These are phyloP conservation scores for Platysternon megacephalum DNA, from an alignment of 2,113 vertebrate species.

Conservation along the genomic window DNA sequence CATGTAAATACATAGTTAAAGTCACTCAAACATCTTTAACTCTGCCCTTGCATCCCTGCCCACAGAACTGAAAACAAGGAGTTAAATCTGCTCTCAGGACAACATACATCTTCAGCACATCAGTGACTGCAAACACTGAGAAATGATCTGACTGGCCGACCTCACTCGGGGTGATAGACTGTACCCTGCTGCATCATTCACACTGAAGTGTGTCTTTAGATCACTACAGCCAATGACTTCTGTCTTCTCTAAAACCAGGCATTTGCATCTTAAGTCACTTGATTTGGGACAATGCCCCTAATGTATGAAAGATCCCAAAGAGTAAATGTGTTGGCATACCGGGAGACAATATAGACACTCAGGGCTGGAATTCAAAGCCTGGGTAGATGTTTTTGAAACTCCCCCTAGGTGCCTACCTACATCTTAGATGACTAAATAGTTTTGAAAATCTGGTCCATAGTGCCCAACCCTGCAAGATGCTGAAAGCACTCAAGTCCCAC, in stretches of 20 bases:
- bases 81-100: not conserved
- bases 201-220: not conserved
- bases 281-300: too few relatives aligned
- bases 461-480: too few relatives aligned
- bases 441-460: too few relatives aligned
- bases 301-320: too few relatives aligned
- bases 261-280: not conserved
- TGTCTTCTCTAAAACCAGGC: not conserved
- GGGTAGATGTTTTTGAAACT: too few relatives aligned
- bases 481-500: too few relatives aligned
- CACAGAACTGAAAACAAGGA: not conserved
- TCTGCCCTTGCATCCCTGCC: not conserved
- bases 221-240: not conserved
- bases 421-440: too few relatives aligned
- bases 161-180: too few relatives aligned
- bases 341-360: too few relatives aligned
- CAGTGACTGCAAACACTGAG: not conserved
- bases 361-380: too few relatives aligned
- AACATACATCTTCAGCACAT: not conserved
- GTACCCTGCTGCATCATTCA: not conserved
- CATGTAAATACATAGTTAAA: not conserved
- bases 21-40: not conserved
- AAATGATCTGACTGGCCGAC: not conserved
- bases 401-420: too few relatives aligned
- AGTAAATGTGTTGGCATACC: too few relatives aligned